Conservation (phyloP, 1,140 invertebrate genomes). For the Batillaria attramentaria region DNA sequence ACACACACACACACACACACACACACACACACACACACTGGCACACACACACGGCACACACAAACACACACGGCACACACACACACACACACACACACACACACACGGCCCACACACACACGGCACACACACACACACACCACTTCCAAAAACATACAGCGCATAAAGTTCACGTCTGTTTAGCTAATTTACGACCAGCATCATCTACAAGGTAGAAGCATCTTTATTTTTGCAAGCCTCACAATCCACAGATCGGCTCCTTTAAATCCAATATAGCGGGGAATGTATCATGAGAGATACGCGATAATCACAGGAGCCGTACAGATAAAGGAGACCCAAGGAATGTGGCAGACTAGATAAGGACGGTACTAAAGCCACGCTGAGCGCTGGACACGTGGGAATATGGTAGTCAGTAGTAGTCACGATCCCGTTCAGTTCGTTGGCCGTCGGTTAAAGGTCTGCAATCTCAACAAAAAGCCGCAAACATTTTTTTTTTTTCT, state of each 20-base stretch:
- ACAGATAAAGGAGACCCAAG: too few species aligned
- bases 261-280: too few species aligned
- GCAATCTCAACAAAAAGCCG: too few species aligned
- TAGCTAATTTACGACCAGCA: background rate
- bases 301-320: too few species aligned
- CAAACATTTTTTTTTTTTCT: too few species aligned
- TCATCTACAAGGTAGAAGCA: background rate
- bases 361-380: too few species aligned
- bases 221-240: slow-evolving; percentile 8
- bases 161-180: background rate
- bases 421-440: too few species aligned
- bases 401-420: too few species aligned
- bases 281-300: too few species aligned
- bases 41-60: background rate
- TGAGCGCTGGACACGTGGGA: too few species aligned
- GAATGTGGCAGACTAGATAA: too few species aligned
- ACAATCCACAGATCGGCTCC: background rate
- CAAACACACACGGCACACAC: background rate
- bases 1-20: slow-evolving; percentile 5
- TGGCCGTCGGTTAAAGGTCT: too few species aligned
- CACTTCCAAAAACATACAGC: background rate
- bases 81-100: background rate
- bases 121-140: background rate
- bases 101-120: background rate
- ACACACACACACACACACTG: background rate